Base-by-base conservation (phyloP, 2,888 invertebrate species). In the Ypsolopha scabrella region DNA sequence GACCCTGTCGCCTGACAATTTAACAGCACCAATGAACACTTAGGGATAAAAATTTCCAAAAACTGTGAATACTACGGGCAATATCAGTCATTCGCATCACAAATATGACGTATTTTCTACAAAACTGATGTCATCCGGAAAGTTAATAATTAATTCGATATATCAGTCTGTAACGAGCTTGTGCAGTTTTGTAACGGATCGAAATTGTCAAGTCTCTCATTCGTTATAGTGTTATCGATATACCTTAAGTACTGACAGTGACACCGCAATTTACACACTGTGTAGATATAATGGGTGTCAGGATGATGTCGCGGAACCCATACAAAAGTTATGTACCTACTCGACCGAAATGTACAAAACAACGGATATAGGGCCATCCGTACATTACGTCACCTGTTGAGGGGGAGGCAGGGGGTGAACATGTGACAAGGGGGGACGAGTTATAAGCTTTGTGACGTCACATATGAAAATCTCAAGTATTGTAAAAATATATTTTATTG, bases 21-120 rank as follows among this genome's bases (percentile, higher is more conserved):
- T 72, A 60, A 71, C 70, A 82, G 79, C 82, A 81, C 80, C 82
- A 70, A 68, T 75, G 70, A 75, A 80, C 77, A 80, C 79, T 70
- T 70, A 65, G 58, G 62, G 63, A 62, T 65, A 60, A 63, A 66
- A 58, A 36, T 44, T 52, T 37, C 35, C 33, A 47, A 41, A 24
- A 45, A 45, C 4, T n/a, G 36, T 37, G 11, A 37, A 37, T 24
- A 37, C 14, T 8, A 37, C 47, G 37, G 13, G 8, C 8, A 47
- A n/a, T 11, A 37, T 47, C 47, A 47, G 47, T 47, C 47, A 9
- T 45, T n/a, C 11, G 11, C 36, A 38, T 47, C 37, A 47, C 47
- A 47, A 37, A 36, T 37, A 8, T 13, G 43, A 24, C 9, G 43
- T 43, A 13, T 11, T 9, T 43, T 13, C 13, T 14, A 14, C 24